Evolutionary conservation across 2,113 vertebrate species (phyloP).

Genomic region (Cheirogaleus medius): DNA sequence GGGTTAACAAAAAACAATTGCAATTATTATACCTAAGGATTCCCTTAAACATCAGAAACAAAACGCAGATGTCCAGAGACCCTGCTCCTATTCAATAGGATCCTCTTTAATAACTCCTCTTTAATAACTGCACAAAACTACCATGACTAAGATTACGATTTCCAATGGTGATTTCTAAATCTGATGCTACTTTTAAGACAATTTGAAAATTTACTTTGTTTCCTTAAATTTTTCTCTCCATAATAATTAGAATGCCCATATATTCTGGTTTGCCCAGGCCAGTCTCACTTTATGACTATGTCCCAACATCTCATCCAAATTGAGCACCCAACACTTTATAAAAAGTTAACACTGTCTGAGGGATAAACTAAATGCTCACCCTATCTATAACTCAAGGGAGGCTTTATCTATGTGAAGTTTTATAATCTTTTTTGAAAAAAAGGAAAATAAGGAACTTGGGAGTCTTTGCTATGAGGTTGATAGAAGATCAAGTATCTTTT

Average conservation of each 20-base stretch:
- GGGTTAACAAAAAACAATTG: neutral
- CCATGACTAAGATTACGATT: neutral
- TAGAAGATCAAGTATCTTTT: constrained; percentile 15
- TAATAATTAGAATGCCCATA: neutral
- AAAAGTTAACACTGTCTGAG: neutral
- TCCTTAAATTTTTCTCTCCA: neutral
- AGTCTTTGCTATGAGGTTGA: neutral
- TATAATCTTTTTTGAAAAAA: neutral
- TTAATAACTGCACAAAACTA: neutral
- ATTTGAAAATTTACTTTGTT: neutral
- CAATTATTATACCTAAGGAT: neutral
- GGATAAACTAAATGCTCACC: neutral
- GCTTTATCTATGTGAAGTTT: neutral
- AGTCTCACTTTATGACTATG: neutral
- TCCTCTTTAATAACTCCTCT: neutral
- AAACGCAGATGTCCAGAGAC: neutral
- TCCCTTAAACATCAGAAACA: neutral
- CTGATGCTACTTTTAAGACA: neutral
- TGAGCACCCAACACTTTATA: neutral
- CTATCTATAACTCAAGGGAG: neutral
- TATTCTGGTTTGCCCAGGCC: neutral
- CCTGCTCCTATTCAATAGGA: neutral
- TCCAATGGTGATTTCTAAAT: neutral
- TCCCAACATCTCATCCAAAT: neutral
- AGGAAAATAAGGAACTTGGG: neutral